Evolutionary conservation across 2,888 invertebrate genomes (phyloP), one percentile per base, ranked within the genome.

Genomic region (Aporophyla nigra): DNA sequence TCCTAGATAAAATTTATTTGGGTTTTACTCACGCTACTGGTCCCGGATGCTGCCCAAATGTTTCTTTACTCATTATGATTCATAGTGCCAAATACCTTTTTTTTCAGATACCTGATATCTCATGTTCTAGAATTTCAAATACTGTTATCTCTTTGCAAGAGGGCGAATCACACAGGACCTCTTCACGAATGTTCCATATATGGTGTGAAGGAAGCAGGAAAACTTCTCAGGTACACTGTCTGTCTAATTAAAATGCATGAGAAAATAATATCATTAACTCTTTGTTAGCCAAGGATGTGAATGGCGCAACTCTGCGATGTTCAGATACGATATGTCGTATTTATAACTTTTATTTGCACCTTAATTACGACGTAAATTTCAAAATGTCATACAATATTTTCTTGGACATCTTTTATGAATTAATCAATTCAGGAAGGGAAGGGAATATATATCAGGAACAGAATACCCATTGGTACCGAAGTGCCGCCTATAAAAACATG

Each of bases 101-200:
- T 86, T 87, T 82, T 43, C 90, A 97, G 97, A 78, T 97, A 97
- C 87, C 95, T 97, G 87, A 97, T 98, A 77, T 97, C 98, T 19
- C 97, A 97, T 88, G 97, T 98, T 24, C 93, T 98, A 51, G 98
- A 98, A 93, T 98, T 98, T 92, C 98, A 98, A 95, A 98, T 98
- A 85, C 97, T 98, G 85, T 95, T 97, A 87, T 97, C 98, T 2
- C 93, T 98, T 59, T 98, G 98, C 89, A 97, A 96, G 76, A 97
- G 94, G 80, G 97, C 98, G 9, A 98, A 97, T 58, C 97, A 98
- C 87, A 94, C 95, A 0, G 97, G 97, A 86, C 97, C 98, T 70
- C 94, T 98, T 9, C 97, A 98, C 87, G 96, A 97, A 85, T 98
- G 98, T 91, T 98, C 98, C 85, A 97, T 98, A 90, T 97, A 98